Conservation (phyloP, 2,113 vertebrate species). For the Sigmodon hispidus region DNA sequence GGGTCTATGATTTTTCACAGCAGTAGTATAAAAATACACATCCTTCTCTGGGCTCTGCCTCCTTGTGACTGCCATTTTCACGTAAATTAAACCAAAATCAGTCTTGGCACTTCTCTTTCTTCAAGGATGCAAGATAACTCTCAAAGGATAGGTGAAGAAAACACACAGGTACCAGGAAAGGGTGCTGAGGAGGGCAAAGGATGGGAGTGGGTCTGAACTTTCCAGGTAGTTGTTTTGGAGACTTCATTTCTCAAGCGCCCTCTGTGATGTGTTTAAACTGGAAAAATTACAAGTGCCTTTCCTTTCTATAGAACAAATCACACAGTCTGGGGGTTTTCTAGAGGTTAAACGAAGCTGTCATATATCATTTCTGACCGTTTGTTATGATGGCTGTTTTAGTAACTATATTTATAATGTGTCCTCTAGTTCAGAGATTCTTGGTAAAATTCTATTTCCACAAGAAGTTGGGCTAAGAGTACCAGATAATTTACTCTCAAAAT, state of each 20-base stretch:
- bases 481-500: constrained; percentile 57
- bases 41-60: background rate
- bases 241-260: background rate
- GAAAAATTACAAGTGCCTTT: constrained; percentile 46
- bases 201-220: background rate
- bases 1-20: background rate
- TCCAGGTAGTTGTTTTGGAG: background rate
- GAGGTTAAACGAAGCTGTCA: background rate
- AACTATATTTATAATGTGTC: constrained; percentile 11
- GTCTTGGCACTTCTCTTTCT: background rate
- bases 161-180: background rate
- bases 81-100: background rate
- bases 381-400: constrained; percentile 16
- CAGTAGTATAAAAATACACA: background rate
- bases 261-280: background rate
- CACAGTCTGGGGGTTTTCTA: background rate
- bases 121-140: background rate
- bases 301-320: background rate
- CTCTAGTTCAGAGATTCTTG: constrained; percentile 33
- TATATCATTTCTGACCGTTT: constrained; percentile 2
- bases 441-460: constrained; percentile 50
- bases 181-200: background rate
- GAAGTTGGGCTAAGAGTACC: background rate
- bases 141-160: background rate
- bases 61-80: background rate